Base-by-base conservation (phyloP, 2,113 vertebrate species). In the Microtus montanus region DNA sequence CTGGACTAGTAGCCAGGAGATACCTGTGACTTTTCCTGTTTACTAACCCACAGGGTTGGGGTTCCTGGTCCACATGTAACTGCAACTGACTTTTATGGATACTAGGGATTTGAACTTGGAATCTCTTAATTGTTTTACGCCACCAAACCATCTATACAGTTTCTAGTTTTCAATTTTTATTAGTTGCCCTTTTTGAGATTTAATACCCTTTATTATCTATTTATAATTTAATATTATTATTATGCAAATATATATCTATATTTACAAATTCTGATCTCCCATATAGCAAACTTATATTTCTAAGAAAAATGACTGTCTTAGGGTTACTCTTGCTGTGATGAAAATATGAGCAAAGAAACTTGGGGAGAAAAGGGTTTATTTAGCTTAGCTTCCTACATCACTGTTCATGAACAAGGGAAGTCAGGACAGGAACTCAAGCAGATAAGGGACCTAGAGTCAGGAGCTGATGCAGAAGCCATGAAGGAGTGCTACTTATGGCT, bases 301-400 rank as follows among this genome's bases (percentile, higher is more conserved):
- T 93, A 63, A 97, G 90, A 61, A 49, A 61, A 96, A 90, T 58
- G 70, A 64, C n/a, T 84, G 8, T 64, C 26, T 28, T 84, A 83
- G 80, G 54, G 22, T 84, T 84, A 30, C 58, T 84, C 19, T 64
- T 84, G 41, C 38, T 64, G 7, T 44, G n/a, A 84, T 84, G 35
- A 44, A 64, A 44, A 8, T 15, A 14, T 17, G 35, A 84, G 17
- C 58, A 84, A 64, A 84, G 58, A 64, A 64, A 84, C 38, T 84
- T 84, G 17, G 26, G 28, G 26, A 63, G 14, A 24, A 30, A 11
- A 84, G 80, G 14, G 38, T 64, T 84, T 84, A 63, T 63, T 63
- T 41, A 44, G 24, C 20, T 83, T 58, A 54, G 20, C 19, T 4
- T 80, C 35, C 35, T 5, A 38, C 20, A 58, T n/a, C 52, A n/a